Conservation (phyloP, 2,113 vertebrate species). For the Gopherus evgoodei region DNA sequence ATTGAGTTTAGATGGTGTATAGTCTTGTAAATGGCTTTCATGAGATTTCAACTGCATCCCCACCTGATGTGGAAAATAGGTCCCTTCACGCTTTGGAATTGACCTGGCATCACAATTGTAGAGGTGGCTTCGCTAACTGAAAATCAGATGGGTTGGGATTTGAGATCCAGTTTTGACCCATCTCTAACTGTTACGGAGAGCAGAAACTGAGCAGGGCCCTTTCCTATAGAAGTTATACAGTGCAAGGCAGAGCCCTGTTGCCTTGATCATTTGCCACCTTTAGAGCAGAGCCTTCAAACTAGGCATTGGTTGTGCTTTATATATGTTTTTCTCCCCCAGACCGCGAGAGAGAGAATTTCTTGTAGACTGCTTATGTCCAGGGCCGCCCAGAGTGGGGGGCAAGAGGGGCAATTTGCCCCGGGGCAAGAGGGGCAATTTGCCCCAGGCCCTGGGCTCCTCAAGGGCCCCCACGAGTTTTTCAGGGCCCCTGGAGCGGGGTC, state of each 20-base stretch:
- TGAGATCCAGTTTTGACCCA: neutral
- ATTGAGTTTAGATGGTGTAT: neutral
- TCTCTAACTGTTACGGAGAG: neutral
- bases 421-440: too few relatives aligned
- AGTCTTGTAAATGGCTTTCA: neutral
- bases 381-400: too few relatives aligned
- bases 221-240: neutral
- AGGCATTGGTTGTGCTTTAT: neutral
- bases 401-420: too few relatives aligned
- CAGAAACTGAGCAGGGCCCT: neutral
- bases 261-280: neutral
- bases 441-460: too few relatives aligned
- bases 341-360: neutral
- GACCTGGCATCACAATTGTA: neutral
- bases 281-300: neutral
- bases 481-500: too few relatives aligned
- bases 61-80: neutral
- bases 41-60: neutral
- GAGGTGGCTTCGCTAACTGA: neutral
- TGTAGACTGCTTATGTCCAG: neutral
- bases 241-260: neutral
- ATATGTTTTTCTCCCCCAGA: neutral
- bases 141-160: neutral
- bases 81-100: neutral
- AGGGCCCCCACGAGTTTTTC: too few relatives aligned